These are phyloP conservation scores for Drosophila kanapiae DNA, from an alignment of 1,140 invertebrate genomes.

Conservation along the genomic window DNA sequence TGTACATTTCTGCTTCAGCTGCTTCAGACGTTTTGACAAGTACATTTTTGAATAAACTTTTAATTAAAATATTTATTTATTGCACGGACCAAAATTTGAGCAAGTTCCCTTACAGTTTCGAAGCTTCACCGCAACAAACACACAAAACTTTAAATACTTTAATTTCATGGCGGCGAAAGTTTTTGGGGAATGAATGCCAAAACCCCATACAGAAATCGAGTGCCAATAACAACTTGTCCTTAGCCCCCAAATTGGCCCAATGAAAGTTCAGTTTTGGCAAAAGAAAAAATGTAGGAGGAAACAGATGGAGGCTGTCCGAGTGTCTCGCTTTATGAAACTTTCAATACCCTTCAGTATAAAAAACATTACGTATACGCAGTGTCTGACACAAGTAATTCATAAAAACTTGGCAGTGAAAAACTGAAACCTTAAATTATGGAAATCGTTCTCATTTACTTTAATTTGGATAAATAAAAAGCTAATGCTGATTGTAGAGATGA, in stretches of 20 bases:
- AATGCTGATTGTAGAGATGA: not conserved
- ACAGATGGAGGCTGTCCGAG: not conserved
- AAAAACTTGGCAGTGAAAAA: too few species aligned
- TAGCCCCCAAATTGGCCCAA: slow-evolving; percentile 49
- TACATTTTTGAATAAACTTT: slow-evolving; percentile 21
- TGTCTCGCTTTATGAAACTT: slow-evolving; percentile 4
- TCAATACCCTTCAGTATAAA: slow-evolving; percentile 10
- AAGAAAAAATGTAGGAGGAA: slow-evolving; percentile 18
- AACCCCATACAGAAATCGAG: slow-evolving; percentile 38
- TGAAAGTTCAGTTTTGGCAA: slow-evolving; percentile 43
- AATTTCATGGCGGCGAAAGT: slow-evolving; percentile 29
- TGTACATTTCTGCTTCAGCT: not conserved
- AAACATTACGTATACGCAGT: not conserved
- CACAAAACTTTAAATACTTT: slow-evolving; percentile 44
- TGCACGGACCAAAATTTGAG: not conserved
- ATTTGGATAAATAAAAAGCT: not conserved
- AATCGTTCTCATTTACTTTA: not conserved
- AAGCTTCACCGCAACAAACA: slow-evolving; percentile 11
- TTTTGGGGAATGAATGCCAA: slow-evolving; percentile 28
- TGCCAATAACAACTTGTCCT: slow-evolving; percentile 52
- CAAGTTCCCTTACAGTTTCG: not conserved
- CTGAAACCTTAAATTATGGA: not conserved
- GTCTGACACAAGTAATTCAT: too few species aligned
- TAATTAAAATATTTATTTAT: slow-evolving; percentile 46
- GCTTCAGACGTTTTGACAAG: not conserved